phyloP scores from a whole-genome alignment of 1,140 invertebrate genomes.

The Tachypleus tridentatus region DNA sequence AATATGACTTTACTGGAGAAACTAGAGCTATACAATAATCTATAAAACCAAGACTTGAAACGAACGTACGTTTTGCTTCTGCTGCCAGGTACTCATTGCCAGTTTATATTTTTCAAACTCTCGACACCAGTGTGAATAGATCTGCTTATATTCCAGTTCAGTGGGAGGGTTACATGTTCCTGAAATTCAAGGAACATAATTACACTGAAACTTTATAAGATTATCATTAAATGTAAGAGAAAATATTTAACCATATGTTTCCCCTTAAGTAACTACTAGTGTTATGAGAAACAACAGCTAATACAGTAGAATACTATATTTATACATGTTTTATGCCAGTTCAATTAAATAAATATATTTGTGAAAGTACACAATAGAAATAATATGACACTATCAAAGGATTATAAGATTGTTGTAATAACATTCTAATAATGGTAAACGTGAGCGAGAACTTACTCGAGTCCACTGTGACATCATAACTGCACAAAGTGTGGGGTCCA shows the following conservation, averaged over 20 bases:
- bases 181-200: constrained; percentile 42
- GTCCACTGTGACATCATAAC: constrained; percentile 85
- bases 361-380: no score
- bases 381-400: not conserved
- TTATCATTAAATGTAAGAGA: no score
- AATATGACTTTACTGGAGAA: no score
- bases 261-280: no score
- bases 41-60: no score
- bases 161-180: constrained; percentile 47
- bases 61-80: constrained; percentile 73
- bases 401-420: no score
- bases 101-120: constrained; percentile 93
- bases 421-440: no score
- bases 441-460: constrained; percentile 42
- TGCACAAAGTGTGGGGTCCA: constrained; percentile 65
- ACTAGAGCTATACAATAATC: no score
- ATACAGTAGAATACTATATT: not conserved
- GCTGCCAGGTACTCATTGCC: constrained; percentile 88
- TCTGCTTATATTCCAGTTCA: constrained; percentile 60
- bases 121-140: constrained; percentile 92
- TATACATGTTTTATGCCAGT: no score
- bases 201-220: not conserved
- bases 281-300: not conserved
- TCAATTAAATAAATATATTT: no score
- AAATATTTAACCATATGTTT: no score